Base-by-base conservation (phyloP, 2,888 invertebrate genomes). In the Andricus quercusramuli region DNA sequence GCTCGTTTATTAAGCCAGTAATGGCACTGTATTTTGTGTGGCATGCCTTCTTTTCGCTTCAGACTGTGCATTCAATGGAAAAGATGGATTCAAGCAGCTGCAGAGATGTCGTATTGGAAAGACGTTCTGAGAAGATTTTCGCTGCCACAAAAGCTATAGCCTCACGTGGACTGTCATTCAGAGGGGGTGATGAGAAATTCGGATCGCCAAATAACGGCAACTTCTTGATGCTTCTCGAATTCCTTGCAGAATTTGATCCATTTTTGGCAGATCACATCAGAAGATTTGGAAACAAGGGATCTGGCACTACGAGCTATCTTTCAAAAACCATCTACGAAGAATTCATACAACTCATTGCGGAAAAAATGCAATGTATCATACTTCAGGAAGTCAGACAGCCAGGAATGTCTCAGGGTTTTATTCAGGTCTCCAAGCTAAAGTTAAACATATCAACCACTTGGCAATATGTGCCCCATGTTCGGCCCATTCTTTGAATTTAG, bases 161-260 rank as follows among this genome's bases (percentile, higher is more conserved):
- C 25, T 70, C 79, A 37, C 84, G 86, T 13, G 87, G 86, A 17
- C 80, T 90, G 20, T 79, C 89, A 47, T 89, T 90, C 80, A 78
- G 86, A 81, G 89, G 88, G 59, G 25, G 4, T 6, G 3, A 51
- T 51, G 51, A 51, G 5, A 51, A 17, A 4, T 51, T 51, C 20
- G 51, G 65, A 13, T 65, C 65, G 13, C 5, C 4, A 65, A 22
- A 65, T n/a, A 25, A 25, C 6, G 17, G 25, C 5, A 65, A 65
- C 25, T 25, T 32, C 4, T 25, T 65, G 20, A 17, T 25, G 29
- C n/a, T 17, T 17, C 17, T 76, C 17, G 78, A 88, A 76, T 87
- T 89, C 25, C 78, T 90, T 22, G 85, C 89, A 62, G 82, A 89
- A 80, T 90, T 86, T 78, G 89, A 89, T 83, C 85, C 87, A 25